phyloP scores from a whole-genome alignment of 2,797 vertebrate species.

The Yasuhikotakia modesta region DNA sequence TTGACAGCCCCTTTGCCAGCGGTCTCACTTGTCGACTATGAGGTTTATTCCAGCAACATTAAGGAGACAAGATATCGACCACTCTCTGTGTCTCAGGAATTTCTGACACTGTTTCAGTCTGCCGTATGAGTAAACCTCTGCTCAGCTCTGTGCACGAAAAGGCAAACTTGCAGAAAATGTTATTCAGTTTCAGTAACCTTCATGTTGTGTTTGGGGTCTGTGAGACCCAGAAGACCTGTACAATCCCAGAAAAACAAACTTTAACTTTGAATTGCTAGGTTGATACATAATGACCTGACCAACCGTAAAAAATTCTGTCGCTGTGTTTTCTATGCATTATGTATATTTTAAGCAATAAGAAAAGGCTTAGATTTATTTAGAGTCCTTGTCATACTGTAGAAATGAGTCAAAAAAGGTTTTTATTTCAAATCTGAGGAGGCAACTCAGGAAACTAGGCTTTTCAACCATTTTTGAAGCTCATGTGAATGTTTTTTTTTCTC shows the following conservation, averaged over 20 bases:
- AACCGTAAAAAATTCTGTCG: too few species aligned
- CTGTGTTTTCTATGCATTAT: too few species aligned
- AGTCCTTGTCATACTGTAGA: neutral
- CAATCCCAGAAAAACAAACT: neutral
- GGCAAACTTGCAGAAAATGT: constrained; percentile 14
- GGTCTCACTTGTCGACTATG: constrained; percentile 51
- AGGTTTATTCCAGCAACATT: constrained; percentile 40
- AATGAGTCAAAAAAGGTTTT: neutral
- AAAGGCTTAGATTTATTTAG: too few species aligned
- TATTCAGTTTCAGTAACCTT: constrained; percentile 5
- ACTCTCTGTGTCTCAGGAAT: constrained; percentile 12
- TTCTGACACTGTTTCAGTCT: constrained; percentile 42
- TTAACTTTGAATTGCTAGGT: too few species aligned
- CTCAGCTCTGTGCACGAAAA: constrained; percentile 17
- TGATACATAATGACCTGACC: too few species aligned
- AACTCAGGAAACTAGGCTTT: neutral
- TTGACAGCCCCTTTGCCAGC: constrained; percentile 66
- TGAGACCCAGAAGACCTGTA: neutral
- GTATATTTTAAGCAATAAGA: too few species aligned
- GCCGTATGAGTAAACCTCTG: constrained; percentile 28
- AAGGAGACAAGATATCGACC: constrained; percentile 47
- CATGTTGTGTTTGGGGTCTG: neutral
- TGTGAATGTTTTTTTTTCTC: constrained; percentile 3
- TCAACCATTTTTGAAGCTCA: neutral
- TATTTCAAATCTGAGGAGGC: neutral